Conservation (phyloP, 2,797 vertebrate species). For the Spatula clypeata region DNA sequence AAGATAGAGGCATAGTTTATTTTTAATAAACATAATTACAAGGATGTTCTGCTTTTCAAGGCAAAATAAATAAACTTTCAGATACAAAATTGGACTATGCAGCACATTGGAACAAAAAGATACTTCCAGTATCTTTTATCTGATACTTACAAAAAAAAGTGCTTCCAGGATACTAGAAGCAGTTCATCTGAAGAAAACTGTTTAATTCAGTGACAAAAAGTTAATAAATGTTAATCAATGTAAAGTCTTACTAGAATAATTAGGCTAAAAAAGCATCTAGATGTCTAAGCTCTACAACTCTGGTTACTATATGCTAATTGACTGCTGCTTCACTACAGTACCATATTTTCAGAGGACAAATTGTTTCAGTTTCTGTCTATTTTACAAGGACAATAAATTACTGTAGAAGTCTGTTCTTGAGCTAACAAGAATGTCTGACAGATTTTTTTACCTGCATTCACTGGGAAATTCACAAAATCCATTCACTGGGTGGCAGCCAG, state of each 20-base stretch:
- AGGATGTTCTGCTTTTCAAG: background rate
- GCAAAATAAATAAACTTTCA: background rate
- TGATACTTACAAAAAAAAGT: too few relatives aligned
- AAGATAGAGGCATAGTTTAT: background rate
- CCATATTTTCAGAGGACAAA: background rate
- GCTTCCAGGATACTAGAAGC: background rate
- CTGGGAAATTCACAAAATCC: constrained; percentile 91
- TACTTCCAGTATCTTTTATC: too few relatives aligned
- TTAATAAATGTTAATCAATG: background rate
- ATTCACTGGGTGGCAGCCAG: constrained; percentile 89
- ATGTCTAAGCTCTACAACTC: background rate
- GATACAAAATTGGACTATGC: background rate
- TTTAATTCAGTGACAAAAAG: background rate
- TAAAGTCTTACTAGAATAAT: background rate
- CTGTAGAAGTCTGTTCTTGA: background rate
- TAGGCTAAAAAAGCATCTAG: background rate
- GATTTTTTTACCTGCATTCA: constrained; percentile 92
- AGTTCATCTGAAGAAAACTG: background rate
- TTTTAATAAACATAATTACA: constrained; percentile 10
- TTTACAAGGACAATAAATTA: background rate
- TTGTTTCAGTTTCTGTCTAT: background rate
- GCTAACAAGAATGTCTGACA: background rate
- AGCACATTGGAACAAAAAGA: background rate
- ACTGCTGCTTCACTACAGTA: background rate
- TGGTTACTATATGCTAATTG: background rate